Evolutionary conservation across 2,888 invertebrate species (phyloP), one percentile per base, ranked within the genome.

Genomic region (Bugulina stolonifera): DNA sequence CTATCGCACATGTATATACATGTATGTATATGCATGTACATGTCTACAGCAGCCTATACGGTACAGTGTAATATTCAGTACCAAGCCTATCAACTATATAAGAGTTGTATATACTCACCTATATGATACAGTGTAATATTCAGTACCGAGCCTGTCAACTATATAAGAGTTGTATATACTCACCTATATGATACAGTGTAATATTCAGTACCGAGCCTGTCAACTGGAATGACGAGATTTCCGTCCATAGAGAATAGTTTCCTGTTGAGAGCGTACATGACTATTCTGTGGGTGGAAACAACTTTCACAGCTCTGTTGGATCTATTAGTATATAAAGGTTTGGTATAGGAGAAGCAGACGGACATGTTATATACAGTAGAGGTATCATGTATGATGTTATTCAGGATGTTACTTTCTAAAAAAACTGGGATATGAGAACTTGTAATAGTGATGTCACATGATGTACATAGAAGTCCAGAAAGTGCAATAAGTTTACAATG

Each of bases 151-250:
- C 18, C 43, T 43, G 18, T 43, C 43, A 43, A 43, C 43, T 43
- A 43, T n/a, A n/a, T n/a, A n/a, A n/a, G n/a, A n/a, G n/a, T n/a
- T n/a, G n/a, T n/a, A n/a, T n/a, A n/a, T n/a, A n/a, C 52, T n/a
- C 23, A 64, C 64, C 64, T 64, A 32, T 64, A 64, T 32, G 64
- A 64, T 27, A 64, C 64, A 2, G 64, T 64, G 32, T 64, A 64
- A 27, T 64, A 64, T 3, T 64, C 64, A 14, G 64, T 64, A 32
- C 64, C 64, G 18, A 64, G 64, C n/a, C 64, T 64, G n/a, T 64
- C 64, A 25, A 64, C 64, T 25, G 64, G 64, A 3, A 25, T 29
- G 29, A 64, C 14, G 10, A 64, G n/a, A 27, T 64, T 64, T 10
- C 64, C 64, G 32, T 64, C 64, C 29, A 29, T 22, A 14, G 64